A percentile compares a stretch with the other conserved stretches of the same genome.
These are phyloP conservation scores for Poeciliopsis presidionis DNA, from an alignment of 2,797 vertebrate species.

Conservation along the genomic window DNA sequence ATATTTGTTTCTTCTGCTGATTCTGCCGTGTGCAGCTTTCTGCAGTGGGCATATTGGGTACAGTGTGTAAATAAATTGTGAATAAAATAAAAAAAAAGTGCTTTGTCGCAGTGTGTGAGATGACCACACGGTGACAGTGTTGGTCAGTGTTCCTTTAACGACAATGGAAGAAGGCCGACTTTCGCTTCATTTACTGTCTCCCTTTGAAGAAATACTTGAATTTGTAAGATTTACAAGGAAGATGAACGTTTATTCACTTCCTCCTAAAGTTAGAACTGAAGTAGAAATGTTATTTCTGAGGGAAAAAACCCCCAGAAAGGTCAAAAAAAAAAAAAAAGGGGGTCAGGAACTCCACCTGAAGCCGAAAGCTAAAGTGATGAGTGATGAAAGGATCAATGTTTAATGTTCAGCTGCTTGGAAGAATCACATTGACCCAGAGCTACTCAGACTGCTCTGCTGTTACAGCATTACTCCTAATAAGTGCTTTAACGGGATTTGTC, in stretches of 20 bases:
- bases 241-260: not conserved
- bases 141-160: slow-evolving; percentile 1
- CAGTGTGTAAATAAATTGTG: slow-evolving; percentile 68
- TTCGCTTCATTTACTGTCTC: not conserved
- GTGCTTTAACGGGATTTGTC: not conserved
- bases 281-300: slow-evolving; percentile 6
- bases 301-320: not conserved
- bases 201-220: not conserved
- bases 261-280: slow-evolving; percentile 26
- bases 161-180: not conserved
- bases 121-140: slow-evolving; percentile 69
- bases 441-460: slow-evolving; percentile 13
- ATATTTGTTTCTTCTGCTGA: slow-evolving; percentile 35
- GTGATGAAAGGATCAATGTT: slow-evolving; percentile 60
- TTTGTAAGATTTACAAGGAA: not conserved
- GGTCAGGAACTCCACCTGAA: slow-evolving; percentile 44
- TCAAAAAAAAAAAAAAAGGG: not conserved
- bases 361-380: slow-evolving; percentile 43
- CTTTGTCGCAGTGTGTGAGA: not conserved
- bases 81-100: slow-evolving; percentile 20
- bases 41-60: slow-evolving; percentile 52
- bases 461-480: not conserved
- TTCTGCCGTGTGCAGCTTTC: slow-evolving; percentile 37
- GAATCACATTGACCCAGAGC: slow-evolving; percentile 11
- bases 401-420: slow-evolving; percentile 44